Conservation (phyloP, 64 coral and sea anemone genomes). For the Stichodactyla helianthus region DNA sequence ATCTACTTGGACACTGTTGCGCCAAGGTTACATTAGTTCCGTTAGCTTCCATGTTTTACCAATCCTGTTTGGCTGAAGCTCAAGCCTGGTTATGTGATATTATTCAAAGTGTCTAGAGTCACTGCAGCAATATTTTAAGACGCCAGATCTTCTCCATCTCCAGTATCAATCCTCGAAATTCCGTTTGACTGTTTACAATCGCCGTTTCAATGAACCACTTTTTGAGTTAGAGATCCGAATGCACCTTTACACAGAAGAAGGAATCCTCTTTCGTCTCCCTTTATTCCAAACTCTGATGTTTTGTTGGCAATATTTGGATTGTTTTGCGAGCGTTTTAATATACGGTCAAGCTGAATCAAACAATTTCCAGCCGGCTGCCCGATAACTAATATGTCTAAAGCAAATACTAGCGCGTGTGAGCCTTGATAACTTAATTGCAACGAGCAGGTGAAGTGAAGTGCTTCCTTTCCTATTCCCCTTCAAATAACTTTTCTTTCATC, state of each 20-base stretch:
- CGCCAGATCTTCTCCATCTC: not conserved
- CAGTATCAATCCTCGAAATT: not conserved
- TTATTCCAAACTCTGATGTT: not conserved
- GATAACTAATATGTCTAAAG: conserved; percentile 19
- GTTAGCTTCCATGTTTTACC: not conserved
- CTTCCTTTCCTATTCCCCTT: not conserved
- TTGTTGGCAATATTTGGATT: not conserved
- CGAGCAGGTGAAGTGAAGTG: not conserved
- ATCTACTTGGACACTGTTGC: not conserved
- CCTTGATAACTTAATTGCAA: conserved; percentile 6
- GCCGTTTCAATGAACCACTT: not conserved
- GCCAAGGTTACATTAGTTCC: not conserved
- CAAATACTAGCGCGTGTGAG: not conserved
- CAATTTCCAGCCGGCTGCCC: not conserved
- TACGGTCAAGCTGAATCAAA: not conserved
- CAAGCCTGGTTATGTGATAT: not conserved
- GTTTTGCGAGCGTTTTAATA: not conserved
- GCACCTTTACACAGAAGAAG: not conserved
- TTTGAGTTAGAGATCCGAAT: not conserved
- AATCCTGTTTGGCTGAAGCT: not conserved
- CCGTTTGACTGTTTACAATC: not conserved
- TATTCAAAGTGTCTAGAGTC: not conserved
- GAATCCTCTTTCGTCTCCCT: not conserved
- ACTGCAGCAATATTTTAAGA: not conserved
- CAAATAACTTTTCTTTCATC: not conserved